Conservation (phyloP, 2,888 invertebrate species). For the Phaonia tiefii region DNA sequence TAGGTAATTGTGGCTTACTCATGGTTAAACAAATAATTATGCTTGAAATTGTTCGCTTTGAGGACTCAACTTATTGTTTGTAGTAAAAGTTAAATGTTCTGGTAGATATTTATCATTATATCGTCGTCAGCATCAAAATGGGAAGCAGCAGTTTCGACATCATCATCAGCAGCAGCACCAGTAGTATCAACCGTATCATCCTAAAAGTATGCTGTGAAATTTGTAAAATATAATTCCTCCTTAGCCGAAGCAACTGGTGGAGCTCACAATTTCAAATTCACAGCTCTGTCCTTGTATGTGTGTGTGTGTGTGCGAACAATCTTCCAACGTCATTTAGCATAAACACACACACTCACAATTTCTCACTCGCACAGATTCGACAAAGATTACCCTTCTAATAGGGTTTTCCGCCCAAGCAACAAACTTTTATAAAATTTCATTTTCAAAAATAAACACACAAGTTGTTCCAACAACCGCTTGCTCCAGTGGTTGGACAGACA, state of each 20-base stretch:
- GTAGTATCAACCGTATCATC: not conserved
- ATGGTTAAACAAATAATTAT: slow-evolving; percentile 41
- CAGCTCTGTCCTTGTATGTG: not conserved
- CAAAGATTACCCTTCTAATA: slow-evolving; percentile 39
- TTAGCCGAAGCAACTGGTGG: not conserved
- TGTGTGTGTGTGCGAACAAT: not conserved
- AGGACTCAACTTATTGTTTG: slow-evolving; percentile 31
- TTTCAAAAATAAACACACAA: slow-evolving; percentile 28
- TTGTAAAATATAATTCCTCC: slow-evolving; percentile 37
- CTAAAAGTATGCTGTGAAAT: slow-evolving; percentile 38
- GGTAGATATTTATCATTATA: slow-evolving; percentile 15
- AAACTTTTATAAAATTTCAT: slow-evolving; percentile 20
- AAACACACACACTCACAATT: slow-evolving; percentile 15
- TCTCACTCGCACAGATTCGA: not conserved
- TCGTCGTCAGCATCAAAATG: not conserved
- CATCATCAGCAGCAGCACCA: not conserved
- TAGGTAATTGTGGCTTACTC: slow-evolving; percentile 28
- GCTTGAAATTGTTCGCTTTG: slow-evolving; percentile 13
- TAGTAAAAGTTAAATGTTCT: slow-evolving; percentile 22
- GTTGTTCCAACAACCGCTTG: not conserved
- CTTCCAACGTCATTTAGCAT: slow-evolving; percentile 31
- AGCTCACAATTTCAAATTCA: not conserved
- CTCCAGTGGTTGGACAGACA: not conserved
- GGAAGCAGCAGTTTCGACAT: not conserved
- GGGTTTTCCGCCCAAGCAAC: slow-evolving; percentile 28